Percentiles rank a stretch among this genome's conserved stretches.
Evolutionary conservation across 1,140 invertebrate species (phyloP).

Genomic region (Cataglyphis hispanica): DNA sequence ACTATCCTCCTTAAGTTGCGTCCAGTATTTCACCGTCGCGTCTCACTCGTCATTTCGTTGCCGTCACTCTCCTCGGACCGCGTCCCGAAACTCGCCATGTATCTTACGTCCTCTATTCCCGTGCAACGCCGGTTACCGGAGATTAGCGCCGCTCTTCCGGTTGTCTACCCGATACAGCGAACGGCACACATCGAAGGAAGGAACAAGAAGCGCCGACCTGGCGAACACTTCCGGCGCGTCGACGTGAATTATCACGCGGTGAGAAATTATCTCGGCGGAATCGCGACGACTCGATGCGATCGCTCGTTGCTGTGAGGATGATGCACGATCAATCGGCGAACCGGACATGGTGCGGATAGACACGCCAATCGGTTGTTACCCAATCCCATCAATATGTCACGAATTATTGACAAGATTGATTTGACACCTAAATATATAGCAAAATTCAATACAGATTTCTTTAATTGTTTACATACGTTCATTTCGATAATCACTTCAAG

Average conservation of each 20-base stretch:
- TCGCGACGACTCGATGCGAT: conserved; percentile 23
- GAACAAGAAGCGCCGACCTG: not conserved
- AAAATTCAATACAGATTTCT: not conserved
- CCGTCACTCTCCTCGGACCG: conserved; percentile 9
- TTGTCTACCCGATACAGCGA: conserved; percentile 38
- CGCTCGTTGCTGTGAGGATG: conserved; percentile 20
- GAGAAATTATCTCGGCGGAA: not conserved
- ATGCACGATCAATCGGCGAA: not conserved
- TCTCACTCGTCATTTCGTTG: not conserved
- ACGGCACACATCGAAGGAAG: not conserved
- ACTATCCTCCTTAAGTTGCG: conserved; percentile 22
- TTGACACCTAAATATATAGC: not conserved
- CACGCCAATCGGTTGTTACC: conserved; percentile 9
- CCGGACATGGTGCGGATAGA: not conserved
- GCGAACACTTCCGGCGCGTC: not conserved
- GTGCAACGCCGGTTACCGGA: too few relatives aligned
- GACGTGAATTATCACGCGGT: conserved; percentile 24
- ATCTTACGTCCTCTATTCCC: conserved; percentile 2
- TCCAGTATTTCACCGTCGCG: conserved; percentile 38
- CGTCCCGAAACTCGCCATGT: conserved; percentile 5
- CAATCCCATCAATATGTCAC: conserved; percentile 9
- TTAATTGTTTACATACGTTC: not conserved
- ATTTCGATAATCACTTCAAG: not conserved
- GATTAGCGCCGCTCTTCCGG: not conserved
- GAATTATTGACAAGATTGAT: conserved; percentile 2